Base-by-base conservation (phyloP, 2,113 vertebrate genomes). In the Cricetomys ansorgei region DNA sequence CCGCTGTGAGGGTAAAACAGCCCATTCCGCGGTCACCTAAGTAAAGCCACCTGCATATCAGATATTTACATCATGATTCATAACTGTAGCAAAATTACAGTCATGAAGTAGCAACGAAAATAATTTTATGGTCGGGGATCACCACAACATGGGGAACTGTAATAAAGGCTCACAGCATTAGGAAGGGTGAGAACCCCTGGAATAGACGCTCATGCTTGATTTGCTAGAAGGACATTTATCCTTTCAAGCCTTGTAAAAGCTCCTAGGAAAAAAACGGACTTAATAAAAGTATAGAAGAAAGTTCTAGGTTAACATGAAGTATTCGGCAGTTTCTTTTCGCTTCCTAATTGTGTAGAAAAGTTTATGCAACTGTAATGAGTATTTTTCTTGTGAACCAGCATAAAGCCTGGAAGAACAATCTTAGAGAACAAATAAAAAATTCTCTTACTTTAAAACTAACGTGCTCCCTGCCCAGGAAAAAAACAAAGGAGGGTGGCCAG, bases 391-490 rank as follows among this genome's bases (percentile, higher is more conserved):
- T 55, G 48, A 95, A 93, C 59, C 90, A 94, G 91, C 45, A 37
- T 69, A 90, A 72, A 40, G 12, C 45, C 85, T 85, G 29, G 84
- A 94, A 89, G n/a, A 96, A 85, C 37, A 96, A 76, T 53, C 25
- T 76, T 84, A 80, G 9, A 86, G 10, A 96, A 37, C 59, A 95
- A 95, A 94, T 92, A 91, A 96, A n/a, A 97, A 97, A 88, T 55
- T 92, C 37, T 93, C 67, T 80, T 90, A 3, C 87, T 84, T 89
- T 89, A 87, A 89, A 95, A 95, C 34, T 62, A 96, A 96, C n/a
- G n/a, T 65, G 8, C 23, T 29, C 34, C 29, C 45, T n/a, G n/a
- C 4, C 5, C 59, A n/a, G n/a, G n/a, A n/a, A n/a, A n/a, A n/a
- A n/a, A n/a, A n/a, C n/a, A n/a, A n/a, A n/a, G n/a, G n/a, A n/a